Evolutionary conservation across 2,888 invertebrate species (phyloP), one percentile per base, ranked within the genome.

Genomic region (Drosophila koepferae): DNA sequence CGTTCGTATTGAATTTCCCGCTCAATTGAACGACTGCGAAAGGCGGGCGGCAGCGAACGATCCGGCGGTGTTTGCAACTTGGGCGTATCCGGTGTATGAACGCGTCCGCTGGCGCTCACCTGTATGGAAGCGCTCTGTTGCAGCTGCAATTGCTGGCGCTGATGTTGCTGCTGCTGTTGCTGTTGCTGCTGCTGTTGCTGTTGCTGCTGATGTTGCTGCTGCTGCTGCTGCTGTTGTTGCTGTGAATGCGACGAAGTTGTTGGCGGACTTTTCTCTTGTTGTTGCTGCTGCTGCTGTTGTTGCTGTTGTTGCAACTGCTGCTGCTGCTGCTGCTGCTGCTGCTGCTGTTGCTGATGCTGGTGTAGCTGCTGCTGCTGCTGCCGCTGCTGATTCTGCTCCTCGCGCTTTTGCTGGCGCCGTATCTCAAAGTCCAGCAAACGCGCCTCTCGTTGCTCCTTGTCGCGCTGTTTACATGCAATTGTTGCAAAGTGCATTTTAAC

Each of bases 391-490:
- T 90, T 90, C 74, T 92, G 91, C 78, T 92, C 91, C 81, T 93
- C 93, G 64, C 92, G 92, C 83, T 93, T 92, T 74, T 93, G 93
- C 74, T 92, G 92, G 31, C 93, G 92, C 20, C 93, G 90, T 68
- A 93, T 93, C 81, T 93, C 93, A 76, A 92, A 91, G 85, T 93
- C 93, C 74, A 93, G 86, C 77, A 93, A 90, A 72, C 93, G 92
- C 71, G 93, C 93, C 89, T 93, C 93, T 54, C 93, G 92, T 71
- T 92, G 92, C 77, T 93, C 93, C 79, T 92, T 92, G 75, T 93
- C 93, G 81, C 92, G 90, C 93, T 93, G 85, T 86, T 89, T 87
- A 86, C 89, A 87, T 89, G 89, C 90, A 90, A 89, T 90, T 89
- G 89, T 90, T 85, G 86, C 86, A 86, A 86, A 86, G 87, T 86